Base-by-base conservation (phyloP, 2,888 invertebrate genomes). In the Sicus ferrugineus region DNA sequence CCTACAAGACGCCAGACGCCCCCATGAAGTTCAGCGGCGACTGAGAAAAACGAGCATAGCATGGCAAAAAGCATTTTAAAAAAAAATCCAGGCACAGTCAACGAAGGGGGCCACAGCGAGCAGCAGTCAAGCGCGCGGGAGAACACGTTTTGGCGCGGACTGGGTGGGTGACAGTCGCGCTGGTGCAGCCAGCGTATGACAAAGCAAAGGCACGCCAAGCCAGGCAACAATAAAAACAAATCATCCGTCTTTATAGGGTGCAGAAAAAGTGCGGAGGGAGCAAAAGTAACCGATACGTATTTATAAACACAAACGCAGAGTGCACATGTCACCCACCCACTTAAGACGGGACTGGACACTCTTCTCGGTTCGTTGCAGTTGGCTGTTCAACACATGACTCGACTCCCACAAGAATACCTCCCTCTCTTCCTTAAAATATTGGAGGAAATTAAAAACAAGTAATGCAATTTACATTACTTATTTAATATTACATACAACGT, bases 101-200 rank as follows among this genome's bases (percentile, higher is more conserved):
- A 38, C 6, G 38, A 3, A n/a, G 9, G 42, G 42, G 16, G 42
- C 42, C 16, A 42, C 11, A 31, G 30, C 26, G n/a, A 52, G 26
- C 21, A 69, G 5, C 19, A 6, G 54, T 38, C 26, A 52, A 38
- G 67, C 38, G 68, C 58, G 59, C 19, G 68, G 62, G 68, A 68
- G 68, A 68, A 68, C 68, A 54, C 52, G 68, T 68, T 68, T 63
- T 54, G 54, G 59, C 48, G 62, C 68, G 52, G 31, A 38, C 34
- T 64, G 26, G 63, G 71, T 67, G 69, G 71, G 67, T 71, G 71
- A 67, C 69, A 69, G 56, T 64, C 38, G 50, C 54, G 23, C 30
- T 19, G 30, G 26, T 54, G 28, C 26, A 54, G 28, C 54, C 5
- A 3, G 30, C 34, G 38, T 46, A 31, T 21, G 46, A 54, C 21